Evolutionary conservation across 2,797 vertebrate genomes (phyloP), one percentile per base, ranked within the genome.

Genomic region (Clarias fuscus): DNA sequence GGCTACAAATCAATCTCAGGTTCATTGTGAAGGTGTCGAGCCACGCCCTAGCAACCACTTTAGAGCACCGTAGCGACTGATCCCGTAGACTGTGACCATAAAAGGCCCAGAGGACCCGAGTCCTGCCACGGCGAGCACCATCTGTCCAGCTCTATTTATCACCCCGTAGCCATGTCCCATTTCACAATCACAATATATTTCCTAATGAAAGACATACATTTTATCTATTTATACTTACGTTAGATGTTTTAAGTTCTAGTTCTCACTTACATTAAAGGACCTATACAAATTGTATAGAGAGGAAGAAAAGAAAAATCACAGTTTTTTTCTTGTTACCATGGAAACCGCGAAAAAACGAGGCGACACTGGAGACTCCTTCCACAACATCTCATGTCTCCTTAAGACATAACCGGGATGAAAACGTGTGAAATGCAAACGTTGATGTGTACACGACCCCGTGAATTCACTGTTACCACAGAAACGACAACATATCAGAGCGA

Each of bases 331-430:
- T 2, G 68, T 40, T 20, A 37, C 70, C 8, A 40, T 33, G 40
- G 20, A 71, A 40, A 71, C 18, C 37, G 4, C 17, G n/a, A n/a
- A 7, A 22, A 71, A 15, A 40, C 30, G 33, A 33, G 17, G 53
- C 33, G 27, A 22, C 56, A 59, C 75, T 77, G 75, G 56, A 77
- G 75, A 59, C 75, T 77, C 75, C 56, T 59, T 77, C 27, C 27
- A 33, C 2, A 20, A 6, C 4, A n/a, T 75, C 11, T 2, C 62
- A 24, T n/a, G 2, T 24, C 67, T 48, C 37, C 20, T 53, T 53
- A 77, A 8, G 43, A 1, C 8, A 43, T 43, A 43, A 43, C 7
- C 43, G 43, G 33, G 3, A 33, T 33, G 3, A 33, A 33, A 33
- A 33, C 33, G 2, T 33, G 33, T 33, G 2, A 33, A 33, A 33